Base-by-base conservation (phyloP, 1,140 invertebrate species). In the Ganaspis sp. region DNA sequence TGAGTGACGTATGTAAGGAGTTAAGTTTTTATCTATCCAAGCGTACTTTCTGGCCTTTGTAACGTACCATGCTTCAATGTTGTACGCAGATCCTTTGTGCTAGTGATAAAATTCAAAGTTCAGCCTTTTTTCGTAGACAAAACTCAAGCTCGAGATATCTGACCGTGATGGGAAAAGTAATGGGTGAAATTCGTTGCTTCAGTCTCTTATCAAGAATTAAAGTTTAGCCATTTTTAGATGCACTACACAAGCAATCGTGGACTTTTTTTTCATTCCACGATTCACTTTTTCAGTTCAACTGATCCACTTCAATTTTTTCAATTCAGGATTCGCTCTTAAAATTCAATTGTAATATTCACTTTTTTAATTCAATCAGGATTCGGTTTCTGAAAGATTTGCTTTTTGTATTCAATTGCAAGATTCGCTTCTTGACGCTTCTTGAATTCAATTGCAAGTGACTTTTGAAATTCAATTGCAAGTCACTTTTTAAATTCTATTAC, bases 101-200 rank as follows among this genome's bases (percentile, higher is more conserved):
- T 34, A 64, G 58, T 64, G 58, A 64, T 64, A 64, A 64, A 64
- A 64, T 64, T n/a, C 58, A 29, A 64, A 64, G 58, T 64, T 64
- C 58, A 64, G 15, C 5, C 21, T 29, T 19, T 29, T 64, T 64
- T 15, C 23, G 54, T 64, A 64, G 58, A 64, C 58, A 64, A 29
- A n/a, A 29, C 58, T 64, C 23, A 19, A 58, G 23, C 54, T 21
- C 12, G 11, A 29, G 54, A 64, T 64, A 64, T 64, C 26, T 64
- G 23, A 64, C 11, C 58, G 58, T 64, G 58, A 64, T 64, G 15
- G 23, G 58, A 64, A 29, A 64, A 64, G 26, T 29, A 64, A 64
- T 64, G 58, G 58, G 58, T 12, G 54, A 26, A 64, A 64, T 11
- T 64, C 58, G 21, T 29, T 29, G 21, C n/a, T n/a, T 15, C 58